These are phyloP conservation scores for Avahi laniger DNA, from an alignment of 2,797 vertebrate genomes.

Conservation along the genomic window DNA sequence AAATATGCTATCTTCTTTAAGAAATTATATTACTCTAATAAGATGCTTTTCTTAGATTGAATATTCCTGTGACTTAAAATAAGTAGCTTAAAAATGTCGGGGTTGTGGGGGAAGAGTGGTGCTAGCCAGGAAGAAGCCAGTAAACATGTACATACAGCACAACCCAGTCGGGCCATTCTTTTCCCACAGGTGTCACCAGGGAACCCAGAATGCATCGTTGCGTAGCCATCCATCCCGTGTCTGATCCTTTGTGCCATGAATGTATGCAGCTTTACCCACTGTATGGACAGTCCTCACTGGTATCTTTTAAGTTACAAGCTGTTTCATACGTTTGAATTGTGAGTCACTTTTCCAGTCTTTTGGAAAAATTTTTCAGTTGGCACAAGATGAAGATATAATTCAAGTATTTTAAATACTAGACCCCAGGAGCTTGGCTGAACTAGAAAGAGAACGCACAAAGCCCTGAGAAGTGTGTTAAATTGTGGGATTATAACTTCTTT, in stretches of 20 bases:
- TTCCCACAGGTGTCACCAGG: constrained; percentile 68
- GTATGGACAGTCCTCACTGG: not conserved
- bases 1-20: constrained; percentile 88
- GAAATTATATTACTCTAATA: constrained; percentile 85
- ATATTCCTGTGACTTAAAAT: constrained; percentile 82
- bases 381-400: constrained; percentile 61
- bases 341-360: constrained; percentile 52
- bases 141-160: constrained; percentile 69
- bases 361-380: constrained; percentile 46
- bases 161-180: constrained; percentile 79
- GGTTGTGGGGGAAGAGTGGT: constrained; percentile 43
- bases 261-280: constrained; percentile 62
- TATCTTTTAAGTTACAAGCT: constrained; percentile 31
- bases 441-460: constrained; percentile 46
- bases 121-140: constrained; percentile 83
- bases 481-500: constrained; percentile 58
- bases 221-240: constrained; percentile 59
- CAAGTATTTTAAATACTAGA: constrained; percentile 72
- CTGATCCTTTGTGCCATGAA: constrained; percentile 62
- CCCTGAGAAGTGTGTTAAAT: not conserved
- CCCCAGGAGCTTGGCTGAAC: constrained; percentile 58
- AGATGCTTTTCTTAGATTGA: constrained; percentile 85
- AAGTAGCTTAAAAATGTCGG: constrained; percentile 77
- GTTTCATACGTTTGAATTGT: constrained; percentile 53
- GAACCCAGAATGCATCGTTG: constrained; percentile 74